Conservation (phyloP, 2,888 invertebrate genomes). For the Nomada goodeniana region DNA sequence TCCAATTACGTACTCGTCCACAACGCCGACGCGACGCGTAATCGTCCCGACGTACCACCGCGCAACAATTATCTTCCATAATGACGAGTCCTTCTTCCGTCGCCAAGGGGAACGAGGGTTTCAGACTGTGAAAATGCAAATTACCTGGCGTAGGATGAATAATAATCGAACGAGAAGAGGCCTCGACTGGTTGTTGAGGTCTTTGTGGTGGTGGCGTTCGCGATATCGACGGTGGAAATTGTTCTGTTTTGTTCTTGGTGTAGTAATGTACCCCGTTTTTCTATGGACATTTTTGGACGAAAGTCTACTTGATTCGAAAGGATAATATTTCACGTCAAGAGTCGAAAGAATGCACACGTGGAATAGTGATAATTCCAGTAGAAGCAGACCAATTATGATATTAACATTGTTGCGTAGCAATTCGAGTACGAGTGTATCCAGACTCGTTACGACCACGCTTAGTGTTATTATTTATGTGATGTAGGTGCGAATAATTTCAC, state of each 20-base stretch:
- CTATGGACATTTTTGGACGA: no score
- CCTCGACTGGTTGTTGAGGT: not conserved
- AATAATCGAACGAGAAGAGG: constrained; percentile 19
- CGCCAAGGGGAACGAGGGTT: constrained; percentile 11
- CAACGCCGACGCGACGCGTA: constrained; percentile 64
- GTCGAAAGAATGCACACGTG: no score
- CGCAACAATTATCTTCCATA: constrained; percentile 58
- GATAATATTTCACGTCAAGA: no score
- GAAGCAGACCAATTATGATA: not conserved
- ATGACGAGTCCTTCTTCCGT: constrained; percentile 50
- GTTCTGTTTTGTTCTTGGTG: not conserved
- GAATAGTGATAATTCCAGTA: not conserved
- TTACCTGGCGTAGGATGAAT: constrained; percentile 20
- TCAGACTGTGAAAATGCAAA: constrained; percentile 14
- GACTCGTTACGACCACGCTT: no score
- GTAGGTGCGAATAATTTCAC: no score
- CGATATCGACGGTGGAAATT: not conserved
- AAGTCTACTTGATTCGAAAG: no score
- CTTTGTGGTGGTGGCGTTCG: not conserved
- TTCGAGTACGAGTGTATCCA: no score
- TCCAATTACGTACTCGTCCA: constrained; percentile 75
- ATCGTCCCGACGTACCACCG: constrained; percentile 59
- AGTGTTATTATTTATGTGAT: no score
- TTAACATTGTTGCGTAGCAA: no score
- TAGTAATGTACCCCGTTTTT: not conserved